phyloP scores from a whole-genome alignment of 1,140 invertebrate genomes.

The Drosophila dunni region DNA sequence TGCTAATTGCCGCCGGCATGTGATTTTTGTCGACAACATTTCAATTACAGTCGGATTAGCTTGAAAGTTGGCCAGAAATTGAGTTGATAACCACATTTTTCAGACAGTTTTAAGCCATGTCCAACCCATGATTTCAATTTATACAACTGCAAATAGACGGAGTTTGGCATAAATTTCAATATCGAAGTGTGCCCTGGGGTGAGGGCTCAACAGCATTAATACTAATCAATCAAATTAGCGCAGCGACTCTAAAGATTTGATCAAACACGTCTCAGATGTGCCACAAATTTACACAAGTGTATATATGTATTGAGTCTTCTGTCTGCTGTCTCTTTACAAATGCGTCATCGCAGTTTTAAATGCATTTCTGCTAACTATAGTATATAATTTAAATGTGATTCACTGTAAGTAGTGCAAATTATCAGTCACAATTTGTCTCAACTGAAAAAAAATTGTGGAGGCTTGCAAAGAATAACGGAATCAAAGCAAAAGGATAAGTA shows the following conservation, averaged over 20 bases:
- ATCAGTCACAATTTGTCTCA: too few species aligned
- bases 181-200: conserved; percentile 22
- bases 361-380: conserved; percentile 17
- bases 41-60: conserved; percentile 62
- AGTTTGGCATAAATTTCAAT: conserved; percentile 14
- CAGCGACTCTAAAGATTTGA: conserved; percentile 30
- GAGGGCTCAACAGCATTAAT: conserved; percentile 6
- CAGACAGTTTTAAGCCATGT: not conserved
- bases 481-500: too few species aligned
- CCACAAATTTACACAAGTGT: not conserved
- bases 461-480: too few species aligned
- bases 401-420: not conserved
- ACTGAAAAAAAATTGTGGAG: too few species aligned
- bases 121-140: conserved; percentile 75
- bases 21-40: conserved; percentile 66
- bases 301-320: not conserved
- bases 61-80: conserved; percentile 21
- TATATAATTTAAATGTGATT: conserved; percentile 18
- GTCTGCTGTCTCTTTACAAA: not conserved
- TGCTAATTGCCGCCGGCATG: conserved; percentile 74
- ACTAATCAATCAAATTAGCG: conserved; percentile 51
- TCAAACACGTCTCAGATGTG: conserved; percentile 16
- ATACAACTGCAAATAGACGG: conserved; percentile 31
- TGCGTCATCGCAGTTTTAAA: conserved; percentile 8
- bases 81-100: conserved; percentile 6